Evolutionary conservation across 2,888 invertebrate genomes (phyloP), one percentile per base, ranked within the genome.

Genomic region (Mesorhabditis spiculigera): DNA sequence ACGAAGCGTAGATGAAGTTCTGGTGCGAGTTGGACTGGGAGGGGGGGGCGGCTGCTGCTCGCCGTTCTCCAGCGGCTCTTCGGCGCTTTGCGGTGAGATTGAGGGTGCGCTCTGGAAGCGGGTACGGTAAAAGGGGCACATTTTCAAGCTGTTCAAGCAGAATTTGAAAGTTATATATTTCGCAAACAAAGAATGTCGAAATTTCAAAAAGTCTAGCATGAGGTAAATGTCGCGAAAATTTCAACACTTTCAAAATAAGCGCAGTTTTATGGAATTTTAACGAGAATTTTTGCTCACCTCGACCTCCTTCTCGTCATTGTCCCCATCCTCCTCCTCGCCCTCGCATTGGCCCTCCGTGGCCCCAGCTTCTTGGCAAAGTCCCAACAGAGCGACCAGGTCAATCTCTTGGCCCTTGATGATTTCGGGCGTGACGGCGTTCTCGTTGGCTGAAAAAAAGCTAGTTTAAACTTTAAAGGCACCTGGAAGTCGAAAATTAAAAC

Each of bases 71-170:
- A n/a, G n/a, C n/a, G 8, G 58, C 8, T 50, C 58, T 2, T 50
- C 58, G 58, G 58, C 58, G n/a, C 58, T 50, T 50, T 50, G 58
- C n/a, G 58, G 58, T 10, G 58, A 50, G n/a, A 50, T 50, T n/a
- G 58, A 50, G 8, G 58, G 58, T 13, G 58, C 58, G n/a, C 58
- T 50, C 58, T 50, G 58, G n/a, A 50, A 50, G 8, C 1, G 28
- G 28, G 28, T 28, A 28, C 28, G 28, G 28, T 28, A 28, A 28
- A 28, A 28, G 3, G 28, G 28, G 28, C 28, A 28, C 1, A 28
- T 28, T 28, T 28, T 28, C 28, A 28, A 28, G 3, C 28, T 3
- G 1, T 28, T 28, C 1, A 28, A 28, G 28, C 28, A 28, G 28
- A 28, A 28, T 28, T 28, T 28, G 28, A 3, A 28, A 28, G 28